Base-by-base conservation (phyloP, 2,113 vertebrate species). In the Capra hircus region DNA sequence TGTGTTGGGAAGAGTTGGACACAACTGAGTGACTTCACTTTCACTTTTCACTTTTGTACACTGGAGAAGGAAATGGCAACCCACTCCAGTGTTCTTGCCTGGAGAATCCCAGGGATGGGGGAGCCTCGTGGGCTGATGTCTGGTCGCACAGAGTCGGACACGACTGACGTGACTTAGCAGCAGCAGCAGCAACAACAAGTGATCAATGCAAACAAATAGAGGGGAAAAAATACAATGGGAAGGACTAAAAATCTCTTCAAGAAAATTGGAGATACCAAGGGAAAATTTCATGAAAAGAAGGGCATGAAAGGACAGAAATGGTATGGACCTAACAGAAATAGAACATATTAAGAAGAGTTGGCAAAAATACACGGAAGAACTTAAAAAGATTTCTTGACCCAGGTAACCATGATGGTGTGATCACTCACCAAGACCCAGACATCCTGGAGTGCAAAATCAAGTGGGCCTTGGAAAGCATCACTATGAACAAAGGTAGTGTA, bases 111-210 rank as follows among this genome's bases (percentile, higher is more conserved):
- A 60, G 59, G 12, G 27, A 60, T 1, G 0, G 59, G 5, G 12
- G 11, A 60, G 59, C 59, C 12, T 14, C 12, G 12, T 60, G 59
- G 59, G 59, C 59, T 30, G 12, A 6, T 2, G 6, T 60, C 59
- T 60, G 27, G 27, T 60, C 0, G 0, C 59, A 60, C 27, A 60
- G 59, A 60, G 27, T 60, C 0, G 2, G 59, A 60, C 59, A 60
- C 2, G 12, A 30, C 59, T 60, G 59, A 60, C 0, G 0, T 0
- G 1, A 3, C 27, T 60, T 60, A 30, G 27, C 59, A 28, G 12
- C 25, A 59, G 57, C 57, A 60, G 59, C 59, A 60, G 17, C 16
- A 53, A 16, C 6, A 53, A 27, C 59, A 67, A 67, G 17, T 21
- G 17, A 67, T 36, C 33, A 36, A 11, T 71, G 17, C 17, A 71